Evolutionary conservation across 2,113 vertebrate genomes (phyloP), one percentile per base, ranked within the genome.

Genomic region (Tretioscincus oriximinensis): DNA sequence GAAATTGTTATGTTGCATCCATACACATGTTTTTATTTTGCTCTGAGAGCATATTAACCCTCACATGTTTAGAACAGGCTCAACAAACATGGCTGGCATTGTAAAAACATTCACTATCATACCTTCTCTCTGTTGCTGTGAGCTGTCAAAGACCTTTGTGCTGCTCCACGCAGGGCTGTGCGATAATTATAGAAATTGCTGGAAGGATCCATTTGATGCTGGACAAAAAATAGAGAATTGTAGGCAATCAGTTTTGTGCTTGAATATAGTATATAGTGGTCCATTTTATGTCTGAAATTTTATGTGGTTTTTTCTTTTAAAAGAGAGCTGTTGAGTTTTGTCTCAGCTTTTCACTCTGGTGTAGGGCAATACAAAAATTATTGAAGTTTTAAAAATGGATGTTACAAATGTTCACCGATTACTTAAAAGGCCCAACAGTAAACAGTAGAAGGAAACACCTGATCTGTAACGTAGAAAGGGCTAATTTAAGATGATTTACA

Each of bases 191-290:
- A 98, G 92, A 99, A 99, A 88, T 99, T 99, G 88, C 97, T 97
- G 7, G 98, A 99, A 86, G 98, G 98, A 92, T 99, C 98, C 98
- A 99, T 99, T 87, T 99, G 98, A 93, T 98, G 97, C 98, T 99
- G 79, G 3, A 89, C 63, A n/a, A 58, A n/a, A 58, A 75, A 71
- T 24, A 79, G 78, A 58, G 83, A 73, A 85, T 6, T 20, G 11
- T 60, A 81, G 51, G 79, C 70, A 85, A 86, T 58, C n/a, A 83
- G 49, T 51, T 81, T 74, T 28, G 35, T 58, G 22, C 49, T 41
- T 21, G 26, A 58, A 58, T 58, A 58, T 5, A 16, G 54, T 18
- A 58, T 16, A 58, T 2, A 58, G 18, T 58, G 54, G 54, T 58
- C 14, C 54, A 16, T 58, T 58, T 58, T 18, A 58, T 51, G 49